A percentile compares a stretch with the other conserved stretches of the same genome.
Evolutionary conservation across 2,888 invertebrate species (phyloP).

Genomic region (Bellardia pandia): DNA sequence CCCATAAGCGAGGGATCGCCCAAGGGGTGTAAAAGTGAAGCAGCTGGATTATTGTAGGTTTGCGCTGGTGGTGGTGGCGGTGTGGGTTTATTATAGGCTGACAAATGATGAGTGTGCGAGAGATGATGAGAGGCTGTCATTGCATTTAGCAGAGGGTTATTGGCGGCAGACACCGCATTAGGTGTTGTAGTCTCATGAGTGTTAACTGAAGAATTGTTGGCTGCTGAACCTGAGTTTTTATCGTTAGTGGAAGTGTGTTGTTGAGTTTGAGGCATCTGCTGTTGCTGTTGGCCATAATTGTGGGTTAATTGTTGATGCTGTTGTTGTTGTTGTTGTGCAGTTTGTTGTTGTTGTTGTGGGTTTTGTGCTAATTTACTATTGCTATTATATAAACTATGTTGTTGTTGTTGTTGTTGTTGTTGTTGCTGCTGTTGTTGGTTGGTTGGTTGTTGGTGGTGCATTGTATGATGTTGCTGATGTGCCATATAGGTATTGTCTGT

Average conservation of each 20-base stretch:
- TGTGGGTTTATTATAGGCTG: slow-evolving; percentile 81
- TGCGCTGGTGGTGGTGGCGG: slow-evolving; percentile 80
- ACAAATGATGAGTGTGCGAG: slow-evolving; percentile 81
- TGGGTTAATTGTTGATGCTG: slow-evolving; percentile 69
- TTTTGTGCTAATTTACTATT: slow-evolving; percentile 66
- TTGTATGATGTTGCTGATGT: slow-evolving; percentile 74
- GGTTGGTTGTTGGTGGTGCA: slow-evolving; percentile 75
- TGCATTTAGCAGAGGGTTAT: slow-evolving; percentile 77
- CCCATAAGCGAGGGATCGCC: slow-evolving; percentile 80
- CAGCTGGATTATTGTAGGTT: slow-evolving; percentile 80
- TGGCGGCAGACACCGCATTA: slow-evolving; percentile 51
- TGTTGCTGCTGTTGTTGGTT: slow-evolving; percentile 74
- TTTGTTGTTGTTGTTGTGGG: slow-evolving; percentile 57
- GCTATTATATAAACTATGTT: slow-evolving; percentile 68
- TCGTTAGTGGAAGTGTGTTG: slow-evolving; percentile 66
- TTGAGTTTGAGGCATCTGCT: slow-evolving; percentile 72
- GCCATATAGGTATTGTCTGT: slow-evolving; percentile 75
- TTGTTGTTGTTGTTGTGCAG: slow-evolving; percentile 50
- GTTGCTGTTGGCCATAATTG: slow-evolving; percentile 65
- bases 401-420: slow-evolving; percentile 75
- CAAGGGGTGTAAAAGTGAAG: slow-evolving; percentile 79
- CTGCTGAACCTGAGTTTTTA: slow-evolving; percentile 52
- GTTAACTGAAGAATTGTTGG: slow-evolving; percentile 43
- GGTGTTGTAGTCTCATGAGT: slow-evolving; percentile 59
- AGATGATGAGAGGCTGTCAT: slow-evolving; percentile 78